Evolutionary conservation across 2,797 vertebrate species (phyloP).

Genomic region (Merluccius polli): DNA sequence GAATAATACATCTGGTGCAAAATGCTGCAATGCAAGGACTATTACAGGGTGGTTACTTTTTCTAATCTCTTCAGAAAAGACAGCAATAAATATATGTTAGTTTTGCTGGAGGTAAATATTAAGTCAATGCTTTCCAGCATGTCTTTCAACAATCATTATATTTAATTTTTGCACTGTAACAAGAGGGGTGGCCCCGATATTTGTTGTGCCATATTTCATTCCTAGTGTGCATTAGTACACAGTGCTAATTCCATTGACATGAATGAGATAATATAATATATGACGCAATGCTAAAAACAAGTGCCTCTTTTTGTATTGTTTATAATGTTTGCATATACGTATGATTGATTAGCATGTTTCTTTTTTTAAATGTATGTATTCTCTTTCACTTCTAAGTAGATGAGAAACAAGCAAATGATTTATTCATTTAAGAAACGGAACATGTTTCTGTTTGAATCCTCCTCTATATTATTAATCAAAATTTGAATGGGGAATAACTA

Average conservation of each 20-base stretch:
- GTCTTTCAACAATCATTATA: not conserved
- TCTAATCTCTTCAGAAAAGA: constrained; percentile 74
- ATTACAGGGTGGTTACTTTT: constrained; percentile 77
- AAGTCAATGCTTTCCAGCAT: not conserved
- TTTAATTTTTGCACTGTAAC: not conserved
- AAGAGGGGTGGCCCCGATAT: not conserved
- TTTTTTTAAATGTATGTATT: not conserved
- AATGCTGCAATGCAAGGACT: constrained; percentile 74
- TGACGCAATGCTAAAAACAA: not conserved
- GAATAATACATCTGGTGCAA: constrained; percentile 75
- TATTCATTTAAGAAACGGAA: constrained; percentile 1
- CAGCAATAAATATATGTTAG: constrained; percentile 61
- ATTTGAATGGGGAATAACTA: constrained; percentile 10
- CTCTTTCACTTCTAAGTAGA: not conserved
- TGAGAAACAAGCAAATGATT: not conserved
- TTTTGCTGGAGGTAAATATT: not conserved
- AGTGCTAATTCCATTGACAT: not conserved
- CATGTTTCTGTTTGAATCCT: not conserved
- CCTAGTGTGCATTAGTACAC: not conserved
- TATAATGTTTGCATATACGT: not conserved
- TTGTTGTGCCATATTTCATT: not conserved
- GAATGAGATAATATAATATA: not conserved
- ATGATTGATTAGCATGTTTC: not conserved
- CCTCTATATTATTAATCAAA: constrained; percentile 1
- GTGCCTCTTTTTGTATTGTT: not conserved